Conservation (phyloP, 2,797 vertebrate genomes). For the Gastrophryne carolinensis region DNA sequence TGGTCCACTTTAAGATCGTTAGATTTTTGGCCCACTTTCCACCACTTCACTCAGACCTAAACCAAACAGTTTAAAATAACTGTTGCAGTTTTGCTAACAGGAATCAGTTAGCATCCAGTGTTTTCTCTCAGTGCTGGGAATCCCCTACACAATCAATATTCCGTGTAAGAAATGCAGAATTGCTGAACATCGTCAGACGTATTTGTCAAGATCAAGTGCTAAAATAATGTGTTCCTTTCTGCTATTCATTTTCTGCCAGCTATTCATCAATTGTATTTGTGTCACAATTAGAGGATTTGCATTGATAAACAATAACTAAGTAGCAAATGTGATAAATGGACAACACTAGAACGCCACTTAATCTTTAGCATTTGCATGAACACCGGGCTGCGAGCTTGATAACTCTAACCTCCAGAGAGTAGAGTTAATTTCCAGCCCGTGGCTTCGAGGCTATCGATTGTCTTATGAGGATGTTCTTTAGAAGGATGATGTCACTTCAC, state of each 20-base stretch:
- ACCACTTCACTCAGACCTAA: too few relatives aligned
- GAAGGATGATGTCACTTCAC: slow-evolving; percentile 29
- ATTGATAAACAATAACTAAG: slow-evolving; percentile 48
- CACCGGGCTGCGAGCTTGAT: slow-evolving; percentile 22
- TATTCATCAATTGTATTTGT: slow-evolving; percentile 47
- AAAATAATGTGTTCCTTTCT: slow-evolving; percentile 34
- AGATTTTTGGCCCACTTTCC: too few relatives aligned
- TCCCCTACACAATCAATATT: slow-evolving; percentile 3
- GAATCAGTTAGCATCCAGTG: neutral
- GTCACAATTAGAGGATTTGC: slow-evolving; percentile 47
- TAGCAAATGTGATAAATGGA: slow-evolving; percentile 38
- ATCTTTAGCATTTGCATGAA: slow-evolving; percentile 42
- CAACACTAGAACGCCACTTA: slow-evolving; percentile 36
- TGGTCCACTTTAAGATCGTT: too few relatives aligned
- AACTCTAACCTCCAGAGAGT: slow-evolving; percentile 33
- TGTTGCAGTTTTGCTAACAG: neutral
- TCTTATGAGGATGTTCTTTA: slow-evolving; percentile 30
- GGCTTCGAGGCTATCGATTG: slow-evolving; percentile 30
- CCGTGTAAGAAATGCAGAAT: slow-evolving; percentile 14
- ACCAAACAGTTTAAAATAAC: neutral
- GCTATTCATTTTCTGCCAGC: slow-evolving; percentile 14
- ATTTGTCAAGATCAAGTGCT: slow-evolving; percentile 34
- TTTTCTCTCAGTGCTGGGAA: neutral
- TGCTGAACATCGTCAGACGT: neutral
- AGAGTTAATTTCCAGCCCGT: slow-evolving; percentile 37